Percentiles rank a stretch among this genome's conserved stretches.
Evolutionary conservation across 2,113 vertebrate genomes (phyloP).

Genomic region (Scortum barcoo): DNA sequence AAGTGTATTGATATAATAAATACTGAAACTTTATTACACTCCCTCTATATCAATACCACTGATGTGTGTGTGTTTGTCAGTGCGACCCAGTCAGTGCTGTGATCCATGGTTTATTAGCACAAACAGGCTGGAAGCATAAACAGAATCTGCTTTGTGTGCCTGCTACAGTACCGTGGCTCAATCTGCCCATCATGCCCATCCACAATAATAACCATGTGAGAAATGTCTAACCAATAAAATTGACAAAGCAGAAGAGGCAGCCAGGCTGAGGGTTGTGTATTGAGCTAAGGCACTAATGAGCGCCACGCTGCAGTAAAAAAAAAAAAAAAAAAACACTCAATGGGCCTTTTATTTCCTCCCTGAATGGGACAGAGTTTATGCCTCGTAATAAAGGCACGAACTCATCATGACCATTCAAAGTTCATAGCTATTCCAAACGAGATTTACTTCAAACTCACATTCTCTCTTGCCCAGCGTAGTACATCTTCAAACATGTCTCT

Average conservation of each 20-base stretch:
- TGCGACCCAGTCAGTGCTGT: conserved; percentile 26
- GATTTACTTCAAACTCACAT: background rate
- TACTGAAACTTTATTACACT: background rate
- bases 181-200: conserved; percentile 17
- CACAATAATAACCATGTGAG: conserved; percentile 62
- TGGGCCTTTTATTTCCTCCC: conserved; percentile 58
- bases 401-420: conserved; percentile 18
- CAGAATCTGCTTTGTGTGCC: conserved; percentile 63
- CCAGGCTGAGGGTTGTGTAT: conserved; percentile 18
- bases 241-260: conserved; percentile 44
- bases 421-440: conserved; percentile 8
- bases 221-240: conserved; percentile 52
- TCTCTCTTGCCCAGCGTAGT: background rate
- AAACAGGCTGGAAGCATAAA: conserved; percentile 54
- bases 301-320: conserved; percentile 46
- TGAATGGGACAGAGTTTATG: conserved; percentile 39
- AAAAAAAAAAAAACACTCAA: conserved; percentile 49
- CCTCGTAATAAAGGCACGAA: background rate
- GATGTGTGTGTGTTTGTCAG: conserved; percentile 12
- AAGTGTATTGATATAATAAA: background rate
- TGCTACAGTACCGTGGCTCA: conserved; percentile 37
- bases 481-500: background rate
- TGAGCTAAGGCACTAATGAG: conserved; percentile 72
- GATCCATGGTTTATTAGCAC: conserved; percentile 55
- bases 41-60: background rate